Evolutionary conservation across 2,888 invertebrate species (phyloP).

Genomic region (Liopterus haemorrhoidalis): DNA sequence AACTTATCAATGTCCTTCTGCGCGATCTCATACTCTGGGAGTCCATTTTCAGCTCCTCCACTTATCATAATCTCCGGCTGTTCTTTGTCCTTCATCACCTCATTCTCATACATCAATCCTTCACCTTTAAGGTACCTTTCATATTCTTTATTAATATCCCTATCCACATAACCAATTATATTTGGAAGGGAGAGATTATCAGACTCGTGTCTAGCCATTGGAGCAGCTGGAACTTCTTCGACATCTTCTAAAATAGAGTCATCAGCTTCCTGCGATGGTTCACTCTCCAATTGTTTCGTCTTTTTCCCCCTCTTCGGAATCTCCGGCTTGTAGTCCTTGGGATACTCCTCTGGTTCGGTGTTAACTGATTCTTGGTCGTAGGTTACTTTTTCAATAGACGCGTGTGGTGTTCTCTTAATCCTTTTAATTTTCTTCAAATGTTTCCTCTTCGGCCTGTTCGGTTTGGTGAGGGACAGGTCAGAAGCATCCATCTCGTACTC

Average conservation of each 20-base stretch:
- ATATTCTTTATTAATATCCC: slow-evolving; percentile 13
- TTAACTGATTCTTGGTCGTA: slow-evolving; percentile 39
- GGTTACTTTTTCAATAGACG: slow-evolving; percentile 41
- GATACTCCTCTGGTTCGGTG: slow-evolving; percentile 35
- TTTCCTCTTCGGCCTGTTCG: slow-evolving; percentile 52
- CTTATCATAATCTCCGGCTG: slow-evolving; percentile 49
- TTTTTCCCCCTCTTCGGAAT: slow-evolving; percentile 1
- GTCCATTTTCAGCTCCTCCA: too few species aligned
- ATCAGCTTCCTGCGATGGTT: slow-evolving; percentile 13
- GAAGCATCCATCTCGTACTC: slow-evolving; percentile 34
- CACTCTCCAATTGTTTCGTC: slow-evolving; percentile 6
- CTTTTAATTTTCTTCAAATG: slow-evolving; percentile 44
- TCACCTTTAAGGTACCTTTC: slow-evolving; percentile 26
- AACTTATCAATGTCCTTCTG: slow-evolving; percentile 15
- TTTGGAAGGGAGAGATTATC: slow-evolving; percentile 13
- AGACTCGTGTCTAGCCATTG: slow-evolving; percentile 5
- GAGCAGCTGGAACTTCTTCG: slow-evolving; percentile 11
- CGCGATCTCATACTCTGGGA: slow-evolving; percentile 33
- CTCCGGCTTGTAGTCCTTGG: slow-evolving; percentile 31
- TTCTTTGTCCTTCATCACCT: slow-evolving; percentile 51
- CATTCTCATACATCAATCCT: slow-evolving; percentile 40
- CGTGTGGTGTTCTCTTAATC: slow-evolving; percentile 43
- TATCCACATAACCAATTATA: slow-evolving; percentile 18
- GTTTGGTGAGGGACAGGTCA: slow-evolving; percentile 40
- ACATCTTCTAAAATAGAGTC: slow-evolving; percentile 12